Evolutionary conservation across 2,113 vertebrate species (phyloP), one percentile per base, ranked within the genome.

Genomic region (Gallinago paraguaiae): DNA sequence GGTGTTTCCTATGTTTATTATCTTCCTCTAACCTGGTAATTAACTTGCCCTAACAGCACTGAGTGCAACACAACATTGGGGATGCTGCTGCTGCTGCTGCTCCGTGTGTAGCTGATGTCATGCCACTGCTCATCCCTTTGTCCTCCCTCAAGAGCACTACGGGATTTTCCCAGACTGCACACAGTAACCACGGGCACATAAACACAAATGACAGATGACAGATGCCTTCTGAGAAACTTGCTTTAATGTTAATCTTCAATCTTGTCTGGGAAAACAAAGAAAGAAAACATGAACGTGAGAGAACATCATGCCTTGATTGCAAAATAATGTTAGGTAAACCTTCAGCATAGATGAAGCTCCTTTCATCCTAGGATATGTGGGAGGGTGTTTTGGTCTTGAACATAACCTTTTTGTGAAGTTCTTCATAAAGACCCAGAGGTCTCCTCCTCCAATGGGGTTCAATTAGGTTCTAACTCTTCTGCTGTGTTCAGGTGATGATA

Each of bases 31-130:
- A 70, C 59, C 46, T 88, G 48, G 41, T 67, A 94, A 93, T 92
- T 92, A 90, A 94, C 87, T 91, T 93, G 93, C 90, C 87, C 85
- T 74, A 77, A 78, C 46, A 93, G 79, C 59, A 88, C 56, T 4
- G 67, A 57, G 69, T 28, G 57, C 57, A 64, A 41, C 19, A 17
- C 9, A 74, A 31, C 60, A 23, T 7, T 63, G 65, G 54, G 68
- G 88, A 46, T 23, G 63, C 39, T 2, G 7, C 39, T 2, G 41
- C 41, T 43, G 7, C 41, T 43, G 7, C 37, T 65, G 71, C 31
- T 82, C 48, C 11, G 5, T 17, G 64, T 35, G 75, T 50, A 82
- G 82, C 54, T 86, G 90, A 27, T 88, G 43, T 46, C 56, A 71
- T 69, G 77, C 51, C 41, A 19, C n/a, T 43, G 65, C 86, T 91